phyloP scores from a whole-genome alignment of 2,797 vertebrate genomes.

The Antrozous pallidus region DNA sequence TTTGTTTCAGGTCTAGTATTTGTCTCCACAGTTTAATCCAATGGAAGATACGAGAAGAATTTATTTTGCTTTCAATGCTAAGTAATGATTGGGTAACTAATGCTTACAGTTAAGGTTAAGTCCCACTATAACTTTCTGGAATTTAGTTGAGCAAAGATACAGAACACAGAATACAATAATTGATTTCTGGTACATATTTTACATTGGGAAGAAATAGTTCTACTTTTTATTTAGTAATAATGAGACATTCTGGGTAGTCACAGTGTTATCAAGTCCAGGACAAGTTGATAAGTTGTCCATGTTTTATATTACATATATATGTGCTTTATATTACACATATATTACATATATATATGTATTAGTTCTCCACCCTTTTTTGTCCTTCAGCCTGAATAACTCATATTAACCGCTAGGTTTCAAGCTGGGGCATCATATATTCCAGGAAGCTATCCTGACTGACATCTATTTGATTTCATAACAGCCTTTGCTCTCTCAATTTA shows the following conservation, averaged over 20 bases:
- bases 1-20: background rate
- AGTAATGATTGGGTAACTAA: background rate
- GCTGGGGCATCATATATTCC: background rate
- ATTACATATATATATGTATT: too few relatives aligned
- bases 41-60: background rate
- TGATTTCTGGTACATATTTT: background rate
- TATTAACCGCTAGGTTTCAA: background rate
- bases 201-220: background rate
- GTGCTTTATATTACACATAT: background rate
- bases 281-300: background rate
- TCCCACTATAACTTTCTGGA: background rate
- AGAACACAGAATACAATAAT: background rate
- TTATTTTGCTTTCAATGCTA: background rate
- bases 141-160: background rate
- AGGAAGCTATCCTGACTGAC: background rate
- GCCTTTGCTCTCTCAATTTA: background rate
- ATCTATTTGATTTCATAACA: background rate
- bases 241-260: background rate
- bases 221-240: background rate
- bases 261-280: background rate
- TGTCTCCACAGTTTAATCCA: background rate
- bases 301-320: background rate
- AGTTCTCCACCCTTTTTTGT: background rate
- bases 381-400: background rate
- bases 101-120: background rate